A percentile compares a stretch with the other conserved stretches of the same genome.
phyloP scores from a whole-genome alignment of 2,113 vertebrate species.

The Ursus arctos region DNA sequence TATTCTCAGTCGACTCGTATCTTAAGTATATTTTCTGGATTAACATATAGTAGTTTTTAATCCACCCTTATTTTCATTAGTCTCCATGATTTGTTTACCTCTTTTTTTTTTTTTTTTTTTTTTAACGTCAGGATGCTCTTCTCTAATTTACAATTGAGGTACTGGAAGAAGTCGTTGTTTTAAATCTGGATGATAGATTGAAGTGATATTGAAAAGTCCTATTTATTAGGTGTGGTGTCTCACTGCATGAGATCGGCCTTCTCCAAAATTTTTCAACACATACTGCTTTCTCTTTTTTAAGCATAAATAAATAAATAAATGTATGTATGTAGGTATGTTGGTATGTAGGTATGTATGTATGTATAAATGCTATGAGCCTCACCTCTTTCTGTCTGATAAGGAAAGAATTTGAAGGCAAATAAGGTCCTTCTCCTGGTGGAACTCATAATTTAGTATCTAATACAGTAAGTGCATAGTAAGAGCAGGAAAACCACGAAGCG shows the following conservation, averaged over 20 bases:
- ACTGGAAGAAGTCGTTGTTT: slow-evolving; percentile 37
- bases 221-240: not conserved
- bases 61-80: slow-evolving; percentile 14
- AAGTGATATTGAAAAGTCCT: not conserved
- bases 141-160: slow-evolving; percentile 11
- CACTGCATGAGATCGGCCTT: not conserved
- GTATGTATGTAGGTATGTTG: not conserved
- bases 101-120: not conserved
- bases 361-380: not conserved
- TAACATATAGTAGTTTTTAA: slow-evolving; percentile 28
- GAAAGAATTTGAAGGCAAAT: slow-evolving; percentile 14
- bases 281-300: slow-evolving; percentile 37
- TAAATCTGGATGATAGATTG: slow-evolving; percentile 37
- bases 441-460: not conserved
- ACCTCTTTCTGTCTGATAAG: not conserved
- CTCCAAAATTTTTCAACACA: slow-evolving; percentile 21
- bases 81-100: slow-evolving; percentile 11
- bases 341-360: not conserved
- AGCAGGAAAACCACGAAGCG: slow-evolving; percentile 48
- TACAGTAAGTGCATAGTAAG: not conserved
- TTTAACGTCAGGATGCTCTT: not conserved
- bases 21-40: slow-evolving; percentile 32
- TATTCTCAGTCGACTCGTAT: not conserved
- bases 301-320: not conserved
- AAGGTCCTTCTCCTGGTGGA: slow-evolving; percentile 3